These are phyloP conservation scores for Acrocephalus kingi DNA, from an alignment of 2,113 vertebrate species.

Conservation along the genomic window DNA sequence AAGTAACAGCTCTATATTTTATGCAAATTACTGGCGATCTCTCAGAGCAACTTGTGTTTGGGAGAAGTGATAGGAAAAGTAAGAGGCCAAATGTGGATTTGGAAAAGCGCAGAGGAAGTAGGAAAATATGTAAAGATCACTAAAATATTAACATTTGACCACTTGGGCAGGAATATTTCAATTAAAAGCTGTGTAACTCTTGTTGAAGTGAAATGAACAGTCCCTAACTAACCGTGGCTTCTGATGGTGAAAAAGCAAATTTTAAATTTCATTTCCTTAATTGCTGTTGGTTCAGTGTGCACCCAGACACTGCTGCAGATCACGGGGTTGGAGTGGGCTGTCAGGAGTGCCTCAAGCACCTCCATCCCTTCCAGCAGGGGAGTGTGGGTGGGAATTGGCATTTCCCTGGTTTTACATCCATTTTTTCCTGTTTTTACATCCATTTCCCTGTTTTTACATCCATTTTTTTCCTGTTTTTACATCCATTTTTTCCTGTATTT, in stretches of 20 bases:
- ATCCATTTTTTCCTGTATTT: no score
- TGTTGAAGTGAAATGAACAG: neutral
- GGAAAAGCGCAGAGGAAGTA: neutral
- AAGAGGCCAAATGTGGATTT: neutral
- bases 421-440: no score
- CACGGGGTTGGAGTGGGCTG: neutral
- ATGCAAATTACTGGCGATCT: conserved; percentile 56
- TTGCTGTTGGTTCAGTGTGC: neutral
- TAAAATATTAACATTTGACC: conserved; percentile 6
- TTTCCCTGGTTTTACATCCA: neutral
- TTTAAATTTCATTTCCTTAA: neutral
- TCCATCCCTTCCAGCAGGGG: neutral
- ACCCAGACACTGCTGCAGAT: neutral
- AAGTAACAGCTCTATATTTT: conserved; percentile 67
- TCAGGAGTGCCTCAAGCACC: neutral
- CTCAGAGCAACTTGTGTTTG: conserved; percentile 56
- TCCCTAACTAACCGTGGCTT: neutral
- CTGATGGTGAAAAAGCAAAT: neutral
- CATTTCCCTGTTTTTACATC: no score
- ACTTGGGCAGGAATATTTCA: neutral
- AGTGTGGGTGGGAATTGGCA: fast-evolving
- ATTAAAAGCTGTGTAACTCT: neutral
- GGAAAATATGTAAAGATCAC: neutral
- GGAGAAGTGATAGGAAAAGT: conserved; percentile 37
- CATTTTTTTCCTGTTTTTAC: no score